These are phyloP conservation scores for Melanotaenia duboulayi DNA, from an alignment of 2,113 vertebrate genomes.

Conservation along the genomic window DNA sequence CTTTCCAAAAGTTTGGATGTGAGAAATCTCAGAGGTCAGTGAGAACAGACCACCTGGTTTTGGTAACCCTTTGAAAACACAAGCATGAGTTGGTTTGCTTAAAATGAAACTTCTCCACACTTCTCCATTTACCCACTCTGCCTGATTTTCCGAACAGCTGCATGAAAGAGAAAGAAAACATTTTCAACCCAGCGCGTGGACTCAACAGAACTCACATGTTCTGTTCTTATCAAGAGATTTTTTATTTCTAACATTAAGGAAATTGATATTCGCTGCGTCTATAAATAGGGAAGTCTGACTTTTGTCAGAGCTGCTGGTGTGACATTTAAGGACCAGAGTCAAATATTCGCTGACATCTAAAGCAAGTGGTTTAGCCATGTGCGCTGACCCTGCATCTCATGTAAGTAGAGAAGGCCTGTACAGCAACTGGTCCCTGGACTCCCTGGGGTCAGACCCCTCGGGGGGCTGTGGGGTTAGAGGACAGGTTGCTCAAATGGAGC, in stretches of 20 bases:
- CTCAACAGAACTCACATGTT: background rate
- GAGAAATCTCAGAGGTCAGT: conserved; percentile 34
- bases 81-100: conserved; percentile 23
- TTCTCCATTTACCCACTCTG: conserved; percentile 2
- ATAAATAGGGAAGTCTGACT: conserved; percentile 15
- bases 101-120: conserved; percentile 15
- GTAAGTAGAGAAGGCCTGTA: conserved; percentile 21
- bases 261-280: background rate
- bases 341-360: conserved; percentile 54
- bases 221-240: background rate
- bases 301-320: conserved; percentile 46
- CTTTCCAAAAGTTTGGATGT: conserved; percentile 25
- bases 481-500: conserved; percentile 18
- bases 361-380: conserved; percentile 59
- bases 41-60: conserved; percentile 50
- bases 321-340: conserved; percentile 30
- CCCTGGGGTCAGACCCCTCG: conserved; percentile 44
- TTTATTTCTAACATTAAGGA: background rate
- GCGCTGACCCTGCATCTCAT: conserved; percentile 25
- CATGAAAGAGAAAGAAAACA: background rate
- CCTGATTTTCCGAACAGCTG: conserved; percentile 38
- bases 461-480: conserved; percentile 53
- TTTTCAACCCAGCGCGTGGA: background rate
- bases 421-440: conserved; percentile 68
- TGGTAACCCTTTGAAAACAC: conserved; percentile 25